Base-by-base conservation (phyloP, 2,888 invertebrate species). In the Ichneumon xanthorius region DNA sequence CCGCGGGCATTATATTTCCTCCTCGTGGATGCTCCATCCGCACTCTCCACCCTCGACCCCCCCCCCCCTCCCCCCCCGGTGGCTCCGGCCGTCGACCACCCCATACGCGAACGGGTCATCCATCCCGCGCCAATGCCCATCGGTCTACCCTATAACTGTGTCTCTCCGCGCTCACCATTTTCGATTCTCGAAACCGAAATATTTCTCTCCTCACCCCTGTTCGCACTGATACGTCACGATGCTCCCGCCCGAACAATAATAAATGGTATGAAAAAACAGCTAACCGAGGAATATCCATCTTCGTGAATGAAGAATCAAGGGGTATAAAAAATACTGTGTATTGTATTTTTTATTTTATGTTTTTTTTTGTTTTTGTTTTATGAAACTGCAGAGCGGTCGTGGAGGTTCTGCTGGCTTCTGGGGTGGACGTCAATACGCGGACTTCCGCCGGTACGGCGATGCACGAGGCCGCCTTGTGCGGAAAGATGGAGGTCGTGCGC, bases 381-480 rank as follows among this genome's bases (percentile, higher is more conserved):
- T 81, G 53, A 77, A 65, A 72, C 70, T 16, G 75, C 94, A 97
- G 97, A 94, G 96, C 96, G 77, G 97, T 99, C 55, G 98, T 99
- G 48, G 96, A 96, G 90, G 96, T 97, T 0, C 95, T 99, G 2
- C 95, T 99, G 72, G 96, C 96, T 14, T 97, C 98, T 22, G 98
- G 98, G 0, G 97, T 98, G 90, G 97, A 97, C 93, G 97, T 98
- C 5, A 98, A 99, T 94, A 95, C 97, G 48, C 95, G 97, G 89
- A 98, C 98, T 16, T 96, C 97, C 84, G 96, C 96, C 48, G 99
- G 99, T 0, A 98, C 98, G 6, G 98, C 99, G 0, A 95, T 99
- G 86, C 99, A 99, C 95, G 98, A 99, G 93, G 99, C 99, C 0
- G 98, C 98, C 0, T 95, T 98, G 33, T 98, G 97, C 93, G 98